Conservation (phyloP, 1,140 invertebrate species). For the Delia radicum region DNA sequence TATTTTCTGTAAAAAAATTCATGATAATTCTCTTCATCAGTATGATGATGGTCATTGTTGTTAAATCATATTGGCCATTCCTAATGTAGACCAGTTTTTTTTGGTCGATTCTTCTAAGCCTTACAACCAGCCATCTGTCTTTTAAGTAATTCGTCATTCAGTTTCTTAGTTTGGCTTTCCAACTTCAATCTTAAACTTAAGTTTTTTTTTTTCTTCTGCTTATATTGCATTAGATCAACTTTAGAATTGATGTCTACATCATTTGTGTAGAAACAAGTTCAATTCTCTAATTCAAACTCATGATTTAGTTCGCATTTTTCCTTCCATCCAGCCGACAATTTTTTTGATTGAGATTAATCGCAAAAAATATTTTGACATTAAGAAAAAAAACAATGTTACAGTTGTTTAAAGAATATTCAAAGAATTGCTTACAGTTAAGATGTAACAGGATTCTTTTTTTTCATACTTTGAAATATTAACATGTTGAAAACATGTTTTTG, state of each 20-base stretch:
- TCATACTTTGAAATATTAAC: background rate
- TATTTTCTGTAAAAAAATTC: background rate
- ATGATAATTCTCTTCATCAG: no score
- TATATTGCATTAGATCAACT: background rate
- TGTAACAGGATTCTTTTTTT: background rate
- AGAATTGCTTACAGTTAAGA: background rate
- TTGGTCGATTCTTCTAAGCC: background rate
- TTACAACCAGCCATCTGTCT: background rate
- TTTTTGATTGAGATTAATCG: background rate
- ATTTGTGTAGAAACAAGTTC: background rate
- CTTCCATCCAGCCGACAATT: background rate
- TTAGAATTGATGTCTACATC: background rate
- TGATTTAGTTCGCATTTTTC: background rate
- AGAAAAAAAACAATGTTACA: background rate
- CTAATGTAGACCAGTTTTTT: background rate
- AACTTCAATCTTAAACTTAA: background rate
- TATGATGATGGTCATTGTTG: background rate
- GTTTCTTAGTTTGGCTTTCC: background rate
- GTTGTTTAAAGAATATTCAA: background rate
- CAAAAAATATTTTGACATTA: background rate
- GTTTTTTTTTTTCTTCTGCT: background rate
- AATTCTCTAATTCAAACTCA: background rate
- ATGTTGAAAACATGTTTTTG: background rate
- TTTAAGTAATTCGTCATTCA: constrained; percentile 4
- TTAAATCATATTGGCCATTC: background rate